Percentiles rank a stretch among this genome's conserved stretches.
phyloP scores from a whole-genome alignment of 23 tunicate species.

The Clavelina lepadiformis region DNA sequence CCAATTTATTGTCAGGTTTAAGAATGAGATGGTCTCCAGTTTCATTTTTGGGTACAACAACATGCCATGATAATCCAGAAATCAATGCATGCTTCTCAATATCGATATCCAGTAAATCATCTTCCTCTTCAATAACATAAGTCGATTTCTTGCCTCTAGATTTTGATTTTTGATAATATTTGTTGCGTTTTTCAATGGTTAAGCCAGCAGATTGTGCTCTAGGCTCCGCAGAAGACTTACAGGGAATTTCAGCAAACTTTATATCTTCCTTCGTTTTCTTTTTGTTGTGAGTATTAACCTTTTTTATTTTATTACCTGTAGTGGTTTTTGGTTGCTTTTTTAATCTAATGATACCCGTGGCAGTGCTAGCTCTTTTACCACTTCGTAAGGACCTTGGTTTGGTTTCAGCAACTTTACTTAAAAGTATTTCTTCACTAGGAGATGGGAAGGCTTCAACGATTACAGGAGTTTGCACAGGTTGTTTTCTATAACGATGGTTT shows the following conservation, averaged over 20 bases:
- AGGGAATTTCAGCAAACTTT: not conserved
- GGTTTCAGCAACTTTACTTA: constrained; percentile 13
- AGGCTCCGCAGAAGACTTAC: not conserved
- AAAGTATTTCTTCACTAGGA: constrained; percentile 12
- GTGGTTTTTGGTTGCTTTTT: not conserved
- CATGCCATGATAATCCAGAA: constrained; percentile 64
- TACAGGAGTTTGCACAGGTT: constrained; percentile 32
- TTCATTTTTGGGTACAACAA: constrained; percentile 37
- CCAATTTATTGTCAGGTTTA: not conserved
- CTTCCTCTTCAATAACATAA: constrained; percentile 6
- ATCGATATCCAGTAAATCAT: constrained; percentile 9
- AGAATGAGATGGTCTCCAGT: constrained; percentile 7
- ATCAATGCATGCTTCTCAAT: constrained; percentile 34
- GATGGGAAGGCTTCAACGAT: constrained; percentile 63
- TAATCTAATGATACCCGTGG: constrained; percentile 20
- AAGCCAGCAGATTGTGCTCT: constrained; percentile 68
- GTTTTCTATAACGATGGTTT: not conserved
- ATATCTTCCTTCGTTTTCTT: constrained; percentile 6
- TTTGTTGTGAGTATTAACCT: constrained; percentile 1
- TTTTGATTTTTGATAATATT: not conserved
- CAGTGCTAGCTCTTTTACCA: constrained; percentile 19
- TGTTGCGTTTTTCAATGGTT: constrained; percentile 33
- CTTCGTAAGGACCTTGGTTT: not conserved
- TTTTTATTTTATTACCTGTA: not conserved
- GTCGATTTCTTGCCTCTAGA: not conserved